Conservation (phyloP, 2,797 vertebrate species). For the Gymnothorax reevesii region DNA sequence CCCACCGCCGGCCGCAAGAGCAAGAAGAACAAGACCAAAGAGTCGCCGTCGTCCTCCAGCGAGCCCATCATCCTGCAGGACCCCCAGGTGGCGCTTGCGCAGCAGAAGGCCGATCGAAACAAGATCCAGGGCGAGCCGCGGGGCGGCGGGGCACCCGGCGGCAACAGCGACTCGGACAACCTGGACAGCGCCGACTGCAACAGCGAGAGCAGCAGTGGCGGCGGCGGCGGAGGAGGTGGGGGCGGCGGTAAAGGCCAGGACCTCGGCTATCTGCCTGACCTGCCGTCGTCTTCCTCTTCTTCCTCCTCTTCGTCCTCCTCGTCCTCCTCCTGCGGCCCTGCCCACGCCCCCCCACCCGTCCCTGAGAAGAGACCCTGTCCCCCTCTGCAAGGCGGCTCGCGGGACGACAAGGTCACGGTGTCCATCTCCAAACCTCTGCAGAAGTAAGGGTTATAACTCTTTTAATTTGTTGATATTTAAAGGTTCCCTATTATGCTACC, state of each 20-base stretch:
- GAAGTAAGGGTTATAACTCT: conserved; percentile 74
- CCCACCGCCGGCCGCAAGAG: conserved; percentile 93
- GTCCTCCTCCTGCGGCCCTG: conserved; percentile 56
- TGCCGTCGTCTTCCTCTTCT: conserved; percentile 77
- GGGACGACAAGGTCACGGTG: conserved; percentile 85
- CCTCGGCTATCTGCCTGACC: conserved; percentile 81
- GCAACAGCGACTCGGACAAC: conserved; percentile 94
- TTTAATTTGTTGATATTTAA: too few relatives aligned
- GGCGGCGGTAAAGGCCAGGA: conserved; percentile 95
- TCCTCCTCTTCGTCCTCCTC: conserved; percentile 70
- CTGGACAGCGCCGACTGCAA: conserved; percentile 96
- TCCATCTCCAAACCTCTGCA: conserved; percentile 86
- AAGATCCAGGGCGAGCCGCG: conserved; percentile 94
- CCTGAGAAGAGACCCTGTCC: conserved; percentile 82
- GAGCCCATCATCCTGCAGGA: conserved; percentile 94
- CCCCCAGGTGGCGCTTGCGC: conserved; percentile 91
- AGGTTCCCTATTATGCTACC: too few relatives aligned
- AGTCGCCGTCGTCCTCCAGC: conserved; percentile 73
- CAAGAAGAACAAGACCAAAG: conserved; percentile 99
- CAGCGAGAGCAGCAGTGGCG: conserved; percentile 87
- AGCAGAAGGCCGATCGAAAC: conserved; percentile 97
- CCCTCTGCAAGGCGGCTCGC: conserved; percentile 68
- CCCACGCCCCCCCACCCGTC: conserved; percentile 54
- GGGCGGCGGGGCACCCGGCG: conserved; percentile 82
- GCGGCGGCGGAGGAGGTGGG: conserved; percentile 92